Evolutionary conservation across 1,140 invertebrate species (phyloP).

Genomic region (Dermatophagoides farinae): DNA sequence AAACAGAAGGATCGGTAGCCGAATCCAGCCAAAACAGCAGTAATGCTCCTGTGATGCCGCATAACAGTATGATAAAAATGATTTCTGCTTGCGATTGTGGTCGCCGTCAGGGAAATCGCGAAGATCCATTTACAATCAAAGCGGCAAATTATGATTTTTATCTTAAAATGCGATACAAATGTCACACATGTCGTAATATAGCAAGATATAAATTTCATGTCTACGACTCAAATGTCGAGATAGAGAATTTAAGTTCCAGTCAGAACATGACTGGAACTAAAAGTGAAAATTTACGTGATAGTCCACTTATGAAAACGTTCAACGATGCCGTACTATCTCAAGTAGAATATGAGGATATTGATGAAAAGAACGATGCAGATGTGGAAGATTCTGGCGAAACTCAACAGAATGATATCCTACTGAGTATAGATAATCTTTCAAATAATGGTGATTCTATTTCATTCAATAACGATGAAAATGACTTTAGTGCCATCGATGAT

Average conservation of each 20-base stretch:
- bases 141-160: conserved; percentile 75
- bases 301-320: conserved; percentile 2
- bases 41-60: conserved; percentile 20
- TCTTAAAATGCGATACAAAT: conserved; percentile 45
- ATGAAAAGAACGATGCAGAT: not conserved
- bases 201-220: conserved; percentile 53
- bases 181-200: conserved; percentile 40
- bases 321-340: not conserved
- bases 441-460: not conserved
- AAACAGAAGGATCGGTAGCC: conserved; percentile 12
- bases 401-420: not conserved
- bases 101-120: conserved; percentile 45
- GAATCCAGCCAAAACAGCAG: not conserved
- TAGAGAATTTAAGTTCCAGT: conserved; percentile 48
- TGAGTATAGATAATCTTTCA: not conserved
- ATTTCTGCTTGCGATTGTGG: conserved; percentile 79
- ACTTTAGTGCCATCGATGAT: not conserved
- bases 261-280: conserved; percentile 20
- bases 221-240: not conserved
- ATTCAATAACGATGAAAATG: not conserved
- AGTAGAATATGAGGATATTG: not conserved
- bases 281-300: conserved; percentile 27
- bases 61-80: conserved; percentile 53
- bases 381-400: not conserved
- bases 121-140: conserved; percentile 66